Percentiles rank a stretch among this genome's conserved stretches.
Conservation (phyloP, 1,140 invertebrate species). For the Trigoniulus corallinus region DNA sequence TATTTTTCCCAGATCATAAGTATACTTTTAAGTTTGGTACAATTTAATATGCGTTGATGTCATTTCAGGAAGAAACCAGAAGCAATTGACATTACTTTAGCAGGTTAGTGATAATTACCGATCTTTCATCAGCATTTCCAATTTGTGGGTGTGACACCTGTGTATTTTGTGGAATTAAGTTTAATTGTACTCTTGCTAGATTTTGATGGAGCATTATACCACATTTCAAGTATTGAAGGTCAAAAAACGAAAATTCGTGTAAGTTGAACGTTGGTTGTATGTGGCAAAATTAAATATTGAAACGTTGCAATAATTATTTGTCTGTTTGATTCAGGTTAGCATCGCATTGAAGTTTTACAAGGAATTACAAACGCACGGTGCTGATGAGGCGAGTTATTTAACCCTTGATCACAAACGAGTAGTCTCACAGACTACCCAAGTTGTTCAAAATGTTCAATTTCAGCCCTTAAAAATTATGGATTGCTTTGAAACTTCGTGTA, state of each 20-base stretch:
- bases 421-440: too few relatives aligned
- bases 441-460: too few relatives aligned
- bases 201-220: constrained; percentile 97
- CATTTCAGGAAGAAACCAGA: constrained; percentile 78
- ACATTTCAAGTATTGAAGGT: constrained; percentile 89
- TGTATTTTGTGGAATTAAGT: too few relatives aligned
- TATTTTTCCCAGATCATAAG: too few relatives aligned
- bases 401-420: too few relatives aligned
- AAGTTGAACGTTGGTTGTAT: constrained; percentile 27
- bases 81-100: constrained; percentile 75
- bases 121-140: not conserved
- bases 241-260: constrained; percentile 95
- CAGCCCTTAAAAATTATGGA: too few relatives aligned
- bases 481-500: constrained; percentile 10
- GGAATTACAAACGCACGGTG: constrained; percentile 93
- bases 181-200: too few relatives aligned
- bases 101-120: constrained; percentile 16
- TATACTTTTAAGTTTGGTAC: too few relatives aligned
- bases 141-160: not conserved
- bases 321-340: constrained; percentile 57
- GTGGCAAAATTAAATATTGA: too few relatives aligned
- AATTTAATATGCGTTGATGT: too few relatives aligned
- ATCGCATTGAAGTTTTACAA: constrained; percentile 98
- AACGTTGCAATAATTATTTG: too few relatives aligned
- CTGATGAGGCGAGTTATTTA: constrained; percentile 79